These are phyloP conservation scores for Cylas formicarius DNA, from an alignment of 1,140 invertebrate species.

Conservation along the genomic window DNA sequence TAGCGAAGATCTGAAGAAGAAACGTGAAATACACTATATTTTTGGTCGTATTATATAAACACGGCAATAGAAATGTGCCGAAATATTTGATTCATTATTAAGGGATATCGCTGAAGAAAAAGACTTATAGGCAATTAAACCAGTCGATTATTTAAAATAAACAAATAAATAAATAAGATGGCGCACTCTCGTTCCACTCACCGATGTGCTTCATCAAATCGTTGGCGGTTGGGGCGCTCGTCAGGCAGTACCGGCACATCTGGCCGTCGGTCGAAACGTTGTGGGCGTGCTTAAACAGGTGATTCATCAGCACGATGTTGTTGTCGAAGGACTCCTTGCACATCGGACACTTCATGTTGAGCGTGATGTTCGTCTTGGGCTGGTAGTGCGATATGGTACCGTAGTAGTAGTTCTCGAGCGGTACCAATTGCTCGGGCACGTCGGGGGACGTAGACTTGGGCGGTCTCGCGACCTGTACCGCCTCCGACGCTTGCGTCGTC, in stretches of 20 bases:
- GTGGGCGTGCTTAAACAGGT: conserved; percentile 60
- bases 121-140: too few relatives aligned
- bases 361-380: conserved; percentile 22
- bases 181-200: too few relatives aligned
- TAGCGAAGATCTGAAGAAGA: too few relatives aligned
- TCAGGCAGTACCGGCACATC: conserved; percentile 52
- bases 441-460: conserved; percentile 34
- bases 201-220: conserved; percentile 48
- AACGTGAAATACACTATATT: too few relatives aligned
- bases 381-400: conserved; percentile 42
- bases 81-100: too few relatives aligned
- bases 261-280: conserved; percentile 40
- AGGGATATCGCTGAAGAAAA: too few relatives aligned
- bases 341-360: conserved; percentile 35
- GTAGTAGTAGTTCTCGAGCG: conserved; percentile 54
- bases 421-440: conserved; percentile 38
- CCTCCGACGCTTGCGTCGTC: conserved; percentile 4
- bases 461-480: conserved; percentile 29
- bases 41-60: too few relatives aligned
- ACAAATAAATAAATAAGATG: too few relatives aligned
- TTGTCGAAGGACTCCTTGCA: conserved; percentile 46
- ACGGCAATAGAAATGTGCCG: too few relatives aligned
- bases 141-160: too few relatives aligned
- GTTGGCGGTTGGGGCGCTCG: conserved; percentile 44
- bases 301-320: conserved; percentile 59